These are phyloP conservation scores for Brachionus rubens DNA, from an alignment of 1,140 invertebrate species.

Conservation along the genomic window DNA sequence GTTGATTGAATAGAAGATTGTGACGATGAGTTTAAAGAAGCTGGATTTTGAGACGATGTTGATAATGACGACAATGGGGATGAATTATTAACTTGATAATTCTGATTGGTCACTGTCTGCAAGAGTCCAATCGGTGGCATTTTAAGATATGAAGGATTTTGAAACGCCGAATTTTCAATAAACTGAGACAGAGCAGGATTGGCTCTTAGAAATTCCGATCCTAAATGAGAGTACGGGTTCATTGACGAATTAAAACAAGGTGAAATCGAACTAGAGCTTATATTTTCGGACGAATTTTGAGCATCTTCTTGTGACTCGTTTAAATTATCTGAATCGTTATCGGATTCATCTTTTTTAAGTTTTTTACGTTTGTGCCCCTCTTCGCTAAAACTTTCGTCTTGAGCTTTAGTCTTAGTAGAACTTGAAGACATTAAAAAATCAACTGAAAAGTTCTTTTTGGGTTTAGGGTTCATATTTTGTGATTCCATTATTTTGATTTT, in stretches of 20 bases:
- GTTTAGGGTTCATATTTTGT: not conserved
- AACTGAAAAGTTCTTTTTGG: conserved; percentile 24
- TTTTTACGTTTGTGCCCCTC: not conserved
- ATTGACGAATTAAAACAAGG: not conserved
- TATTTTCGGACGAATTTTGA: not conserved
- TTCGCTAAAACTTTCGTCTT: not conserved
- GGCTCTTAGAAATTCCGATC: not conserved
- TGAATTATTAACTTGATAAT: not conserved
- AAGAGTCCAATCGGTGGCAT: not conserved
- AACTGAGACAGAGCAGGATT: not conserved
- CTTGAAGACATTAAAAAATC: not conserved
- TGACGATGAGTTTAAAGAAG: not conserved
- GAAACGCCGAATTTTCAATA: not conserved
- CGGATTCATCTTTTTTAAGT: not conserved
- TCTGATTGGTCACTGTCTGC: not conserved
- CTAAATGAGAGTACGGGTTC: not conserved
- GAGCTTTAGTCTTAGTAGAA: not conserved
- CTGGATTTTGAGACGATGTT: not conserved
- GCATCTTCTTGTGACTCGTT: not conserved
- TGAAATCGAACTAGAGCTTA: not conserved
- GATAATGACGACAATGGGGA: not conserved
- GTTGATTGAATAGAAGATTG: not conserved
- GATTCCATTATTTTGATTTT: too few species aligned
- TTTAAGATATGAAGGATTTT: not conserved
- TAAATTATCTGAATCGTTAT: not conserved